These are phyloP conservation scores for Sebastes cheni DNA, from an alignment of 2,797 vertebrate genomes.

Conservation along the genomic window DNA sequence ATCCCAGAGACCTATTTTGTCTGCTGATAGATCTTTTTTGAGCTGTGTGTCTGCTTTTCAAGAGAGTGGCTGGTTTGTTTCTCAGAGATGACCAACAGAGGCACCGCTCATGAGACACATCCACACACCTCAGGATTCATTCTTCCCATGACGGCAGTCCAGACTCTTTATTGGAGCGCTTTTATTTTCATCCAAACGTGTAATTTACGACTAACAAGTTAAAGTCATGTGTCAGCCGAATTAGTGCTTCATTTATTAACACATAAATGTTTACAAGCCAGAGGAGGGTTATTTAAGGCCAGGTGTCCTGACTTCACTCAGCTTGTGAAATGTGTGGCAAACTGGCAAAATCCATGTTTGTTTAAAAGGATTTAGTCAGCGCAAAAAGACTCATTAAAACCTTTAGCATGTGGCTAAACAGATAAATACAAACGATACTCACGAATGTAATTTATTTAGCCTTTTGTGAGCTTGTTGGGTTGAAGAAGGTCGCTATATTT, in stretches of 20 bases:
- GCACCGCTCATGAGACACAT: slow-evolving; percentile 25
- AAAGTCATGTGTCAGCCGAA: slow-evolving; percentile 23
- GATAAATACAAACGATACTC: neutral
- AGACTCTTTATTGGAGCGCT: slow-evolving; percentile 18
- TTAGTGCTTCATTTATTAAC: slow-evolving; percentile 29
- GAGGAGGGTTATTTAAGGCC: slow-evolving; percentile 28
- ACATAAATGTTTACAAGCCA: slow-evolving; percentile 35
- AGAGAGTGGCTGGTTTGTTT: slow-evolving; percentile 60
- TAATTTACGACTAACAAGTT: slow-evolving; percentile 32
- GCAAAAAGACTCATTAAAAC: neutral
- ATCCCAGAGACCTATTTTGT: slow-evolving; percentile 55
- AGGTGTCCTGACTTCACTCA: slow-evolving; percentile 43
- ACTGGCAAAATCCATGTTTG: slow-evolving; percentile 22
- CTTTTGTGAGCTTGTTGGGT: neutral
- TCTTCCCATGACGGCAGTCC: slow-evolving; percentile 14
- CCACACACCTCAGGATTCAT: slow-evolving; percentile 10
- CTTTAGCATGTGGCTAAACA: neutral
- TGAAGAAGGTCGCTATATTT: neutral
- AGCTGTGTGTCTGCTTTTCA: slow-evolving; percentile 42
- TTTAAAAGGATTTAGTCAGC: slow-evolving; percentile 8
- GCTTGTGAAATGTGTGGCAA: slow-evolving; percentile 21
- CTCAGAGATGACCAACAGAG: slow-evolving; percentile 29
- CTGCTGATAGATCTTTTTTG: slow-evolving; percentile 63
- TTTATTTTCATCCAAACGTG: slow-evolving; percentile 36
- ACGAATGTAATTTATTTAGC: neutral